These are phyloP conservation scores for Tetranychus urticae DNA, from an alignment of 1,140 invertebrate genomes.

Conservation along the genomic window DNA sequence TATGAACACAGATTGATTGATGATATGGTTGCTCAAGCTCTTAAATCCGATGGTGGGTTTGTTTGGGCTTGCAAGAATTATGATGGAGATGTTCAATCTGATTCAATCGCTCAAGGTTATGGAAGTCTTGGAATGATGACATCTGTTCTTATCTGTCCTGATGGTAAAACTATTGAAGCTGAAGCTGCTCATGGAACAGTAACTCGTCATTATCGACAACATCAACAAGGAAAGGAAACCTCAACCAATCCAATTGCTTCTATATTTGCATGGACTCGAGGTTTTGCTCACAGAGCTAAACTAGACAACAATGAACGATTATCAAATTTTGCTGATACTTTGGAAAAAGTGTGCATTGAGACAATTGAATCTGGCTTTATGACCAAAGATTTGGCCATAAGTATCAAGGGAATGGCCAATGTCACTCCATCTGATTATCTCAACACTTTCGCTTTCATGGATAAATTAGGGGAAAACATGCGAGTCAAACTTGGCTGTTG, in stretches of 20 bases:
- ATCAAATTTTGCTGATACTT: slow-evolving; percentile 44
- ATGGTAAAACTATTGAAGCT: slow-evolving; percentile 87
- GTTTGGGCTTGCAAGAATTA: slow-evolving; percentile 99
- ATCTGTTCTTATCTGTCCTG: slow-evolving; percentile 71
- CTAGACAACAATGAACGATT: slow-evolving; percentile 59
- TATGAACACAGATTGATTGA: slow-evolving; percentile 95
- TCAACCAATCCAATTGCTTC: slow-evolving; percentile 95
- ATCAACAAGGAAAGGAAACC: slow-evolving; percentile 88
- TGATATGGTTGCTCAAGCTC: slow-evolving; percentile 94
- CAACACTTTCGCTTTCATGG: slow-evolving; percentile 91
- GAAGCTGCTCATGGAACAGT: slow-evolving; percentile 96
- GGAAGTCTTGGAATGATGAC: slow-evolving; percentile 74
- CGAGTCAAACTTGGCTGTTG: slow-evolving; percentile 32
- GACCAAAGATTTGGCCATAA: slow-evolving; percentile 98
- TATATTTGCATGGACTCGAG: slow-evolving; percentile 91
- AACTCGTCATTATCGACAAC: slow-evolving; percentile 72
- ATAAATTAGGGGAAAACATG: slow-evolving; percentile 83
- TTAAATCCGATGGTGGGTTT: slow-evolving; percentile 91
- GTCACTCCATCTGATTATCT: slow-evolving; percentile 67
- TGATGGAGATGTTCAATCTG: slow-evolving; percentile 95
- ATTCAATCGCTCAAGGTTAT: slow-evolving; percentile 80
- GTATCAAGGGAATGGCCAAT: slow-evolving; percentile 70
- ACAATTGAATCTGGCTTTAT: slow-evolving; percentile 76
- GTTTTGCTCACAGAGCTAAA: slow-evolving; percentile 71
- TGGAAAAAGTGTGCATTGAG: slow-evolving; percentile 74